Evolutionary conservation across 2,113 vertebrate species (phyloP), one percentile per base, ranked within the genome.

Genomic region (Gasterosteus nipponicus): DNA sequence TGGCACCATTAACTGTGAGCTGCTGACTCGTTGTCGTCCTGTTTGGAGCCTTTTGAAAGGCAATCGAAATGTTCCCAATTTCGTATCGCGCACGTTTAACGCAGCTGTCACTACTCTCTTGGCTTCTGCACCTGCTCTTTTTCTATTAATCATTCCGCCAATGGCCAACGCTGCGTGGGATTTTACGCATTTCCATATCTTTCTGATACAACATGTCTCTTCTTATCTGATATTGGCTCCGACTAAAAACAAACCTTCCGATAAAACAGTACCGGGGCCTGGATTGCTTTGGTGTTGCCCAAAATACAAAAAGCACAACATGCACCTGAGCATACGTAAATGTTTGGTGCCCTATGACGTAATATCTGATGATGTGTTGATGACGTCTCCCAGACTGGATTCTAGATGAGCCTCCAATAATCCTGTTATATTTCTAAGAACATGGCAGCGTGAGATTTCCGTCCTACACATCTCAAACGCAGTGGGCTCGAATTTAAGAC

Each of bases 1-100:
- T 56, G 26, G 53, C 53, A 56, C 53, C 53, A 29, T 29, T 56
- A 56, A 56, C 49, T 56, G 53, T 29, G 22, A 56, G 53, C 53
- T 29, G 53, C 22, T 56, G 53, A 56, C 11, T 29, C 53, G 22
- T 12, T 12, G 53, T 29, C 53, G 22, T 14, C 53, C 12, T 56
- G 53, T 56, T 56, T 12, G 5, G 53, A 56, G 53, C 11, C 22
- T 22, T 26, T 56, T 56, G 53, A 56, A 29, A 56, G 53, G 22
- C 11, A 56, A 56, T 56, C 18, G 11, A 29, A 56, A 56, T 26
- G 26, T 26, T 56, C 11, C 19, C 49, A 53, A 53, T 53, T n/a
- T 1, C n/a, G 3, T 22, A 18, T 22, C 14, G n/a, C 10, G 19
- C 54, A 57, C 22, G 26, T 57, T 57, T 26, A 15, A 26, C 3